Conservation (phyloP, 2,113 vertebrate genomes). For the Nycticebus coucang region DNA sequence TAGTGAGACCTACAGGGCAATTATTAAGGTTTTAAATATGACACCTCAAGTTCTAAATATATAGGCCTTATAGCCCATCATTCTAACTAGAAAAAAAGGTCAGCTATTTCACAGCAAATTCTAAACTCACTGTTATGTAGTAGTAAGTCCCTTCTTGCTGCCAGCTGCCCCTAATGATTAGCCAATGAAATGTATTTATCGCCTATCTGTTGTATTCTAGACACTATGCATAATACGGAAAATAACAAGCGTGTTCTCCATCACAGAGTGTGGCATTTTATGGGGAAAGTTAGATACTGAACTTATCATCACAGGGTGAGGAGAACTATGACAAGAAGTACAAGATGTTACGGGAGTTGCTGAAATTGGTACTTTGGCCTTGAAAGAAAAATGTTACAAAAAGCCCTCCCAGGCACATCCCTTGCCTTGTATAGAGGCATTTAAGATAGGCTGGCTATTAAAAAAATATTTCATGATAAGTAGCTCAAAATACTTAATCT, state of each 20-base stretch:
- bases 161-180: background rate
- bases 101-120: background rate
- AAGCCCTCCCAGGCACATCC: background rate
- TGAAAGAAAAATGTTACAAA: background rate
- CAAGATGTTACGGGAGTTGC: background rate
- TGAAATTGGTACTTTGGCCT: background rate
- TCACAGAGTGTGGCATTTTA: background rate
- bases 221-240: rapidly evolving
- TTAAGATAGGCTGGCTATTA: background rate
- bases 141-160: background rate
- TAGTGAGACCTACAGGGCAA: background rate
- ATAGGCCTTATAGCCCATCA: background rate
- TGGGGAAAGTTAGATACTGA: background rate
- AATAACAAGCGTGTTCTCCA: background rate
- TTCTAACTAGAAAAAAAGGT: background rate
- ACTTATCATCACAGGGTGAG: background rate
- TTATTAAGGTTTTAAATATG: background rate
- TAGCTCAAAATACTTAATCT: background rate
- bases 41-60: background rate
- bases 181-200: background rate
- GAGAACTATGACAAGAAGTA: background rate
- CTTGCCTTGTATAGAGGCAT: background rate
- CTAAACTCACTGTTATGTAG: background rate
- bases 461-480: background rate
- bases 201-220: background rate